Evolutionary conservation across 53 echinoderm and acorn worm genomes (phyloP).

Genomic region (Paracentrotus lividus): DNA sequence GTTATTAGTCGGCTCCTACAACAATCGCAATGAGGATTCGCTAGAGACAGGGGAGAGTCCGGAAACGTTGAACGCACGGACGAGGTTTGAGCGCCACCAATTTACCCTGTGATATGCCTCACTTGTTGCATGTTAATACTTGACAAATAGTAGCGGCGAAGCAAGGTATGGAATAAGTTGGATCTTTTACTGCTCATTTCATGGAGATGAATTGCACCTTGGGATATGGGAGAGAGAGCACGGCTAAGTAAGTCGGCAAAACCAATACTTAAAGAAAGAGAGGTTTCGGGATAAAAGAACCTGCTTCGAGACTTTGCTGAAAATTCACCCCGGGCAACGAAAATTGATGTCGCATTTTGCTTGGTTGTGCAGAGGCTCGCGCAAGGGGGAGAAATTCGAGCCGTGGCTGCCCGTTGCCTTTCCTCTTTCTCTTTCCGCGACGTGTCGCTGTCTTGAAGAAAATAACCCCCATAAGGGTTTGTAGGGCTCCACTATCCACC

Average conservation of each 20-base stretch:
- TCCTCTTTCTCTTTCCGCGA: slow-evolving; percentile 36
- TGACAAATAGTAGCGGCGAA: slow-evolving; percentile 32
- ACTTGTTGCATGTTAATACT: slow-evolving; percentile 48
- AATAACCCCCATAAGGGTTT: slow-evolving; percentile 60
- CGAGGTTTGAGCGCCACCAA: background rate
- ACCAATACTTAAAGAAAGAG: slow-evolving; percentile 42
- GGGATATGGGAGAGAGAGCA: slow-evolving; percentile 43
- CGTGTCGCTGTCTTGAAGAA: slow-evolving; percentile 22
- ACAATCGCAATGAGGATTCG: background rate
- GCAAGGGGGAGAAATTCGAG: slow-evolving; percentile 56
- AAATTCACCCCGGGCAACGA: slow-evolving; percentile 53
- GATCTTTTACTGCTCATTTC: background rate
- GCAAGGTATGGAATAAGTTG: background rate
- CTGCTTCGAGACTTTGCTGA: background rate
- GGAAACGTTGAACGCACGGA: background rate
- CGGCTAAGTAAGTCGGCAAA: slow-evolving; percentile 32
- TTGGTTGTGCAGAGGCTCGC: slow-evolving; percentile 56
- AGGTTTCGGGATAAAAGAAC: slow-evolving; percentile 14
- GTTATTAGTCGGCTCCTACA: slow-evolving; percentile 23
- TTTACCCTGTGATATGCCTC: slow-evolving; percentile 8
- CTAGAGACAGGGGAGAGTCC: background rate
- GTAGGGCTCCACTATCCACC: slow-evolving; percentile 49
- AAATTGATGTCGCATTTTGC: slow-evolving; percentile 70
- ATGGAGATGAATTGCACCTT: slow-evolving; percentile 49
- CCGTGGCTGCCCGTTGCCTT: slow-evolving; percentile 35